phyloP scores from a whole-genome alignment of 2,113 vertebrate genomes.

The Alligator sinensis region DNA sequence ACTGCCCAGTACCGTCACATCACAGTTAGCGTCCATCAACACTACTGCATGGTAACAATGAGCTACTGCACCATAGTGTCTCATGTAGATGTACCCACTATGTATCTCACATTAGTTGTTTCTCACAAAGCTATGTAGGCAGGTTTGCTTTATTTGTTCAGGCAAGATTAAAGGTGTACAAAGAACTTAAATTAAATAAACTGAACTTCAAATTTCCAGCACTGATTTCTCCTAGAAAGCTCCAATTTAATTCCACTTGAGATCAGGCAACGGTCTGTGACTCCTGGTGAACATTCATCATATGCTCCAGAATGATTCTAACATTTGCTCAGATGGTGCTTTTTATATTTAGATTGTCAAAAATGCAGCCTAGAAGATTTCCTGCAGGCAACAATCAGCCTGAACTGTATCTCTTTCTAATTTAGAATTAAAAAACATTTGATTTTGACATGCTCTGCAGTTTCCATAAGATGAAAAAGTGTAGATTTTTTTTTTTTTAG shows the following conservation, averaged over 20 bases:
- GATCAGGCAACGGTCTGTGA: constrained; percentile 3
- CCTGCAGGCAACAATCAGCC: constrained; percentile 34
- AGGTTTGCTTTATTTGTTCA: not conserved
- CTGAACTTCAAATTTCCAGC: not conserved
- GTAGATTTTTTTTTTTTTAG: constrained; percentile 23
- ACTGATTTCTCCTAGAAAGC: constrained; percentile 19
- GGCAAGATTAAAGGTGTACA: constrained; percentile 33
- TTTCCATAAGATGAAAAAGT: constrained; percentile 13
- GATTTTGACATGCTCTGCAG: constrained; percentile 5
- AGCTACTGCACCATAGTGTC: too few species aligned
- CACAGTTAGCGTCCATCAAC: too few species aligned
- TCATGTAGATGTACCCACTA: not conserved
- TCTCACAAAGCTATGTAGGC: constrained; percentile 4
- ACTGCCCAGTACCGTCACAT: too few species aligned
- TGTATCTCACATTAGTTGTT: not conserved
- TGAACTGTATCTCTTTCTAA: constrained; percentile 21
- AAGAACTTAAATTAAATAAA: constrained; percentile 30
- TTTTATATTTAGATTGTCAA: constrained; percentile 46
- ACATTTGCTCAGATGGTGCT: not conserved
- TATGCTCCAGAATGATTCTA: constrained; percentile 35
- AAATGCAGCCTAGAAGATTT: constrained; percentile 48
- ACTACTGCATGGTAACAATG: too few species aligned
- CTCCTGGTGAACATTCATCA: not conserved
- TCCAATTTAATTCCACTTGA: constrained; percentile 33
- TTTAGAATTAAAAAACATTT: constrained; percentile 32